A percentile compares a stretch with the other conserved stretches of the same genome.
Conservation (phyloP, 2,797 vertebrate genomes). For the Nothura maculosa region DNA sequence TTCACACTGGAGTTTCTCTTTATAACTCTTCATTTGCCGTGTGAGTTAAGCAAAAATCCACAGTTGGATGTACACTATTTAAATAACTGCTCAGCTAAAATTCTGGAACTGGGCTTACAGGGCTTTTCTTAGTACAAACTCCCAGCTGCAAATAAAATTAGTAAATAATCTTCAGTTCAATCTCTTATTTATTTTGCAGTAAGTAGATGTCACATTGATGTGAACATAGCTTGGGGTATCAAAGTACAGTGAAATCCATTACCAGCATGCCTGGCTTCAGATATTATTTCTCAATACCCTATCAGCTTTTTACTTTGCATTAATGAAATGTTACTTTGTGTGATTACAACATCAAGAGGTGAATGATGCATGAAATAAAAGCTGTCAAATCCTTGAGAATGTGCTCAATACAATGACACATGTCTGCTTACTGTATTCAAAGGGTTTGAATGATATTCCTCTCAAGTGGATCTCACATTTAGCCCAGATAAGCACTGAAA, state of each 20-base stretch:
- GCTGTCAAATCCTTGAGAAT: slow-evolving; percentile 2
- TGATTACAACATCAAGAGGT: not conserved
- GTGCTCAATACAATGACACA: not conserved
- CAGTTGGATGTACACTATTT: accelerated
- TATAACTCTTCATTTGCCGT: not conserved
- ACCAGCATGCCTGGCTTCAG: not conserved
- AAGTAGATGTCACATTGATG: not conserved
- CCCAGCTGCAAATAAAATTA: accelerated
- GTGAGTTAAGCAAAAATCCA: not conserved
- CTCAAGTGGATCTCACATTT: not conserved
- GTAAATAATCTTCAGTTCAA: not conserved
- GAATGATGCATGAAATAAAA: slow-evolving; percentile 22
- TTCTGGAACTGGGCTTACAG: accelerated
- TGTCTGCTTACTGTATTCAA: not conserved
- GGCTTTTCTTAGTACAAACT: not conserved
- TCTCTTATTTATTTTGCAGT: not conserved
- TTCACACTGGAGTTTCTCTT: not conserved
- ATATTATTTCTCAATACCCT: slow-evolving; percentile 22
- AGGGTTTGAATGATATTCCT: not conserved
- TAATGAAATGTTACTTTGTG: slow-evolving; percentile 32
- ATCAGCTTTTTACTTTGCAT: slow-evolving; percentile 14
- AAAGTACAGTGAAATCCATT: not conserved
- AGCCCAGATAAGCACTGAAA: not conserved
- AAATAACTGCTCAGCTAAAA: not conserved
- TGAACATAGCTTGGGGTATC: not conserved